Conservation (phyloP, 2,113 vertebrate species). For the Saimiri boliviensis region DNA sequence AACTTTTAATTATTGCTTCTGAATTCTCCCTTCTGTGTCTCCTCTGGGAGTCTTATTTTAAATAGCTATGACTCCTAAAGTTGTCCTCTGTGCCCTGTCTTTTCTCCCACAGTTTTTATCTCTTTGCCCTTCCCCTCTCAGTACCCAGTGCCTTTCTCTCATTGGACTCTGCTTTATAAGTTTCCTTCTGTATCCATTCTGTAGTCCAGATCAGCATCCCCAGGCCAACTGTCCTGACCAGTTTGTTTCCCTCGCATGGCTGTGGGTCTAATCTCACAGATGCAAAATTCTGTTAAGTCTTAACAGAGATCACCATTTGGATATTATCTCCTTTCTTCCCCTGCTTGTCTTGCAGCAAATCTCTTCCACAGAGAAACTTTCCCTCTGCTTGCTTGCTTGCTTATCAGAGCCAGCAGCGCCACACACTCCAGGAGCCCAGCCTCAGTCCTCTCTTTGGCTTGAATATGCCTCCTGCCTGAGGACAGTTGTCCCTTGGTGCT, state of each 20-base stretch:
- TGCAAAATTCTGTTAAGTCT: neutral
- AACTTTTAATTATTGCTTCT: constrained; percentile 53
- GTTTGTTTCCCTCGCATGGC: neutral
- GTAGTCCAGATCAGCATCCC: neutral
- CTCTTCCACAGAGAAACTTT: neutral
- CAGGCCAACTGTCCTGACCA: neutral
- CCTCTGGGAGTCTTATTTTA: neutral
- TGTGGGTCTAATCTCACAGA: neutral
- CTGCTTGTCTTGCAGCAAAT: neutral
- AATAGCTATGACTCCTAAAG: neutral
- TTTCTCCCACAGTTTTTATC: neutral
- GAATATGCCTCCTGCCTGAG: neutral
- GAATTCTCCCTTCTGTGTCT: neutral
- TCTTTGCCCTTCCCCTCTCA: neutral
- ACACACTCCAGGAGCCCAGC: neutral
- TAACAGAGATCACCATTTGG: neutral
- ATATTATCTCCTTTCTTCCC: neutral
- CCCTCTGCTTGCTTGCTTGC: neutral
- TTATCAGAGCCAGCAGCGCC: neutral
- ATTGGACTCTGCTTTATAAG: neutral
- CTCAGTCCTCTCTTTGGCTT: neutral
- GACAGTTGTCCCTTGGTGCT: neutral
- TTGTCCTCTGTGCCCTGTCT: neutral
- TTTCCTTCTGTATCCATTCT: neutral
- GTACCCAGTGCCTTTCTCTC: neutral